Conservation (phyloP, 2,113 vertebrate genomes). For the Atlantisia rogersi region DNA sequence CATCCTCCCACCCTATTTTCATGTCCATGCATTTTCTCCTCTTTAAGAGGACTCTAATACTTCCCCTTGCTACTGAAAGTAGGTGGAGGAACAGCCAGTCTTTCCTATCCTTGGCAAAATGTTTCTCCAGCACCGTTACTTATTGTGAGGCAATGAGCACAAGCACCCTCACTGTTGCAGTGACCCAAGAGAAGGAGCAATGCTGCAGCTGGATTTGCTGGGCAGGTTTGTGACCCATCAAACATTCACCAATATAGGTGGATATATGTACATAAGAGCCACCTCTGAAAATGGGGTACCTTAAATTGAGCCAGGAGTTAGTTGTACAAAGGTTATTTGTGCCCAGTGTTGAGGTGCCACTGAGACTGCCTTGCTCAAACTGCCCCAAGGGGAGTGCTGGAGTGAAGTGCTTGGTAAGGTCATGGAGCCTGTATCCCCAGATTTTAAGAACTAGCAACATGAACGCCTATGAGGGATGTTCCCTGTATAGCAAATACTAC, state of each 20-base stretch:
- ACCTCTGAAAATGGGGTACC: not conserved
- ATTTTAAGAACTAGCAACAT: not conserved
- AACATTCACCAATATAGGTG: not conserved
- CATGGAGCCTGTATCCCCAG: not conserved
- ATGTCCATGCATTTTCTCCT: slow-evolving; percentile 64
- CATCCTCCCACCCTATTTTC: slow-evolving; percentile 69
- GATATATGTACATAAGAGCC: not conserved
- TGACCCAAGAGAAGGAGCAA: not conserved
- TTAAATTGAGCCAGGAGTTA: not conserved
- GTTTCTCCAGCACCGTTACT: not conserved
- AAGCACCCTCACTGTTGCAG: not conserved
- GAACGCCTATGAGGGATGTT: not conserved
- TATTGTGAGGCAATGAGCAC: not conserved
- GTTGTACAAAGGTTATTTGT: not conserved
- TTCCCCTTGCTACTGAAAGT: slow-evolving; percentile 61
- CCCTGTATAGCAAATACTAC: not conserved
- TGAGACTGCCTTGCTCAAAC: not conserved
- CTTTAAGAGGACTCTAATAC: slow-evolving; percentile 53
- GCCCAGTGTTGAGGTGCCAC: not conserved
- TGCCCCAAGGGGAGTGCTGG: not conserved
- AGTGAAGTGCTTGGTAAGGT: not conserved
- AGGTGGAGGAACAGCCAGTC: slow-evolving; percentile 61
- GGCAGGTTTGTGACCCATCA: not conserved
- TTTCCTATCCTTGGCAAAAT: slow-evolving; percentile 60
- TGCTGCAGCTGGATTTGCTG: not conserved